Conservation (phyloP, 2,888 invertebrate genomes). For the Drosophila rubida region DNA sequence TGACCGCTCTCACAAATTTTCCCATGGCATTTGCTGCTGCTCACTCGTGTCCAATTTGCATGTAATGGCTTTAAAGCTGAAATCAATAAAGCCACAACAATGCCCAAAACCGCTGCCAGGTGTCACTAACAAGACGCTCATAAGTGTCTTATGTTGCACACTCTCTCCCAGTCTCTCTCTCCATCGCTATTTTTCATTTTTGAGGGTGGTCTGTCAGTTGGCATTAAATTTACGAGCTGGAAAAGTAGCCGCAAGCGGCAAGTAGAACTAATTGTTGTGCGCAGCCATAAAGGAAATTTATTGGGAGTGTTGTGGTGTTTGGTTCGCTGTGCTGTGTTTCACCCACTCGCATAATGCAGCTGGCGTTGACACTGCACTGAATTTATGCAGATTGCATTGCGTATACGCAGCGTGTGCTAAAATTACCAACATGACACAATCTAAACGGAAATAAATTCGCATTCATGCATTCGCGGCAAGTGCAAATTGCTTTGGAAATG, state of each 20-base stretch:
- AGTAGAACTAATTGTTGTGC: not conserved
- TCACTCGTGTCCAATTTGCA: not conserved
- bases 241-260: slow-evolving; percentile 16
- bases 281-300: slow-evolving; percentile 50
- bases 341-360: slow-evolving; percentile 26
- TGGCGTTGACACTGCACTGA: slow-evolving; percentile 43
- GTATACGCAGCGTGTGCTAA: slow-evolving; percentile 73
- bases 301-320: slow-evolving; percentile 10
- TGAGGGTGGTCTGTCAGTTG: slow-evolving; percentile 13
- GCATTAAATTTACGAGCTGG: slow-evolving; percentile 40
- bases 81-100: slow-evolving; percentile 74
- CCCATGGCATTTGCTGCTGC: slow-evolving; percentile 9
- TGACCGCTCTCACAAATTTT: slow-evolving; percentile 12
- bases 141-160: slow-evolving; percentile 46
- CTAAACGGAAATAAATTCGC: slow-evolving; percentile 78
- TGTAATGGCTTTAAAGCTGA: slow-evolving; percentile 25
- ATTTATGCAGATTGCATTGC: slow-evolving; percentile 56
- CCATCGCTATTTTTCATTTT: too few species aligned
- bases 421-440: slow-evolving; percentile 77
- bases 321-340: slow-evolving; percentile 9
- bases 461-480: slow-evolving; percentile 55
- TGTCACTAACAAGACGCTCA: slow-evolving; percentile 45
- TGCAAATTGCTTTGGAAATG: slow-evolving; percentile 50
- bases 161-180: too few species aligned
- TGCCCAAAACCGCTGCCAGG: slow-evolving; percentile 51